These are phyloP conservation scores for Priocnemis perturbator DNA, from an alignment of 2,888 invertebrate genomes.

Conservation along the genomic window DNA sequence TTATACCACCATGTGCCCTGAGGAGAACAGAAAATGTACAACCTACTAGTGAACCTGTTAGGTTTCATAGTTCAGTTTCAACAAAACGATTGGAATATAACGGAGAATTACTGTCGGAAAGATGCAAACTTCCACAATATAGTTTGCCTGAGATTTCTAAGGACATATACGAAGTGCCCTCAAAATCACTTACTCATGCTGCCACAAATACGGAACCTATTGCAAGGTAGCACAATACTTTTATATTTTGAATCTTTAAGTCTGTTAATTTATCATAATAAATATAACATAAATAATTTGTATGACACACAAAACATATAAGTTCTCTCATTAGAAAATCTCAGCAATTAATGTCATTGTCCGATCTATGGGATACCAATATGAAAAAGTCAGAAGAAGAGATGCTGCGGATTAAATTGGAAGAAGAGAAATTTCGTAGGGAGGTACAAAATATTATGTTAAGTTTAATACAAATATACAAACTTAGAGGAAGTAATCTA, in stretches of 20 bases:
- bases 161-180: slow-evolving; percentile 23
- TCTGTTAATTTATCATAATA: too few species aligned
- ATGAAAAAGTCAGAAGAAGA: slow-evolving; percentile 69
- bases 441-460: slow-evolving; percentile 77
- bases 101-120: slow-evolving; percentile 30
- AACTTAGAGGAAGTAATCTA: too few species aligned
- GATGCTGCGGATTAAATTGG: slow-evolving; percentile 77
- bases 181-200: slow-evolving; percentile 33
- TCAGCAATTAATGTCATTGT: slow-evolving; percentile 77
- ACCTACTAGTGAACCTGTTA: slow-evolving; percentile 29
- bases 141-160: slow-evolving; percentile 29
- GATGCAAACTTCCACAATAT: slow-evolving; percentile 34
- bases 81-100: slow-evolving; percentile 29
- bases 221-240: slow-evolving; percentile 53
- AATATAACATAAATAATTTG: not conserved
- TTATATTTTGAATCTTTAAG: slow-evolving; percentile 11
- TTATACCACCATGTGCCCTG: slow-evolving; percentile 10
- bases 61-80: slow-evolving; percentile 16
- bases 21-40: slow-evolving; percentile 18
- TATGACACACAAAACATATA: not conserved
- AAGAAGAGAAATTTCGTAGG: slow-evolving; percentile 86
- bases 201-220: slow-evolving; percentile 54
- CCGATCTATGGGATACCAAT: slow-evolving; percentile 81
- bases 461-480: slow-evolving; percentile 1
- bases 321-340: slow-evolving; percentile 49